Percentiles rank a stretch among this genome's conserved stretches.
phyloP scores from a whole-genome alignment of 2,888 invertebrate species.

The Pecten maximus region DNA sequence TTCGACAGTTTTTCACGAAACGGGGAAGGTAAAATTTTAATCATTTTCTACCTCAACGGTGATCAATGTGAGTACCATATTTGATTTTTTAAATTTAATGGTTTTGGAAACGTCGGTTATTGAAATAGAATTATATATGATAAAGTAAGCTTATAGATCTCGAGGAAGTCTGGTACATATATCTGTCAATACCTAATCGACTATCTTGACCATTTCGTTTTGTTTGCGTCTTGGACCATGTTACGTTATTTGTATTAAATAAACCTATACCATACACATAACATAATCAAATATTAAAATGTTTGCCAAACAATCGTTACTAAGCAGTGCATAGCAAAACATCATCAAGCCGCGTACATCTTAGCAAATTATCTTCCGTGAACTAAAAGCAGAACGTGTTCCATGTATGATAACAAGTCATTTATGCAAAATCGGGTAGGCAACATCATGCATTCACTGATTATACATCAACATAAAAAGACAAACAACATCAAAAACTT shows the following conservation, averaged over 20 bases:
- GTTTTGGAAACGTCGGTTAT: not conserved
- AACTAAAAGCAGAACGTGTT: too few relatives aligned
- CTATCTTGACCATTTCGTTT: not conserved
- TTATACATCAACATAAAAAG: not conserved
- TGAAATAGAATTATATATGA: not conserved
- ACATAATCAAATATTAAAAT: not conserved
- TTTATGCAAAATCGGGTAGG: too few relatives aligned
- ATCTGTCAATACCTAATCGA: not conserved
- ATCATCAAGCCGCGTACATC: too few relatives aligned
- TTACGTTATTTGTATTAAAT: not conserved
- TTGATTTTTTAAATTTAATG: not conserved
- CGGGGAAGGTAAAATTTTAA: too few relatives aligned
- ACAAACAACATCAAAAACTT: not conserved
- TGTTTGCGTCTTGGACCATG: not conserved
- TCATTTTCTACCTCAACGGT: not conserved
- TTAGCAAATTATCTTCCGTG: too few relatives aligned
- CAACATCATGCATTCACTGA: too few relatives aligned
- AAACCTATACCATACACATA: not conserved
- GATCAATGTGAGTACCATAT: not conserved
- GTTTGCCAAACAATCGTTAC: not conserved
- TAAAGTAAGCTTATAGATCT: not conserved
- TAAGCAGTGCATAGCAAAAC: not conserved
- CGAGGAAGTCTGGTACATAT: not conserved
- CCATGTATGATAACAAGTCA: too few relatives aligned
- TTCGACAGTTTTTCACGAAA: not conserved